Evolutionary conservation across 2,113 vertebrate genomes (phyloP).

Genomic region (Sula dactylatra): DNA sequence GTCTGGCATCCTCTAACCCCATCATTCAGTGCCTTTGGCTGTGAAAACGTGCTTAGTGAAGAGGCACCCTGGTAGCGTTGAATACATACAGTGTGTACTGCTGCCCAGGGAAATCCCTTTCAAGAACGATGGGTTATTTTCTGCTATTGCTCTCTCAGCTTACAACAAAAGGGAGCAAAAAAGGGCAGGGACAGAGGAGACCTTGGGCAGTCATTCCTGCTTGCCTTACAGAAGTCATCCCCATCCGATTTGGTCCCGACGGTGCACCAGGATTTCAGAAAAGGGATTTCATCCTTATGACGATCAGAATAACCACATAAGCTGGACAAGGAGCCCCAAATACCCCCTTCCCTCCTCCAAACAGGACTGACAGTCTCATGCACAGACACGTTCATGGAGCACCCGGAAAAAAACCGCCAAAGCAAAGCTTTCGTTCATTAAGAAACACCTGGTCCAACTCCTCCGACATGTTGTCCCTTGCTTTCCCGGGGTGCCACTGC

Average conservation of each 20-base stretch:
- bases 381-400: background rate
- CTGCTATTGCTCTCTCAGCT: background rate
- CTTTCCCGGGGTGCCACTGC: background rate
- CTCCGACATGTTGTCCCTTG: background rate
- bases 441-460: background rate
- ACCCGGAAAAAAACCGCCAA: background rate
- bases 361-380: background rate
- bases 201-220: background rate
- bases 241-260: background rate
- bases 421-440: background rate
- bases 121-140: background rate
- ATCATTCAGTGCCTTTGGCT: background rate
- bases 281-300: background rate
- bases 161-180: background rate
- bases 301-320: background rate
- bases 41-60: background rate
- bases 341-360: background rate
- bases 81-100: accelerated
- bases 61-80: background rate
- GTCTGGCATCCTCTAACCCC: background rate
- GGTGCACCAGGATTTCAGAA: background rate
- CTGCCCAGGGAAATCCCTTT: background rate
- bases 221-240: background rate
- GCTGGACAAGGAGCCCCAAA: background rate
- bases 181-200: background rate